phyloP scores from a whole-genome alignment of 2,888 invertebrate genomes.

The Halocaridina rubra region DNA sequence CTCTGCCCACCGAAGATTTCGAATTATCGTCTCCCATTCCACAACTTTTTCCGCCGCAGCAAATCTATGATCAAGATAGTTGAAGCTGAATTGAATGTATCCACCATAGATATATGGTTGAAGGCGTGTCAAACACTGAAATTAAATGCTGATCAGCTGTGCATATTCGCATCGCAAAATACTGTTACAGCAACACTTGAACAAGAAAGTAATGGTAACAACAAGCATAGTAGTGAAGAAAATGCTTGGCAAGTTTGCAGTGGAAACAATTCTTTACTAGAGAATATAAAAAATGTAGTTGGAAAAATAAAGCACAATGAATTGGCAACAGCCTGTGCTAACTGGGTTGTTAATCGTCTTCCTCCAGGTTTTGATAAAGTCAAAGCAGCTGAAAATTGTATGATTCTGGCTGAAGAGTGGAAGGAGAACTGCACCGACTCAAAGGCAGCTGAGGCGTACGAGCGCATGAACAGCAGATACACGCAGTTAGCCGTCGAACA shows the following conservation, averaged over 20 bases:
- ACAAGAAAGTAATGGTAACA: neutral
- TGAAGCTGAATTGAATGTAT: slow-evolving; percentile 48
- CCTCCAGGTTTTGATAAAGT: slow-evolving; percentile 59
- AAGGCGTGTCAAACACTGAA: slow-evolving; percentile 34
- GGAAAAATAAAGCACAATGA: slow-evolving; percentile 43
- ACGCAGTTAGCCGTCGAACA: slow-evolving; percentile 55
- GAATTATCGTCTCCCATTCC: slow-evolving; percentile 56
- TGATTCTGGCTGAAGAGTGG: slow-evolving; percentile 40
- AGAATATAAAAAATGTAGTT: slow-evolving; percentile 27
- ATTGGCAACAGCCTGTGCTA: slow-evolving; percentile 54
- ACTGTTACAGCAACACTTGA: slow-evolving; percentile 38
- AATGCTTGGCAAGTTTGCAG: slow-evolving; percentile 46
- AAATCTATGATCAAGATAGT: slow-evolving; percentile 45
- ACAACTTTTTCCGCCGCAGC: slow-evolving; percentile 30
- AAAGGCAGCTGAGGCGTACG: slow-evolving; percentile 12
- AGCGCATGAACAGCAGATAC: slow-evolving; percentile 19
- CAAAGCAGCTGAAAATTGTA: slow-evolving; percentile 32
- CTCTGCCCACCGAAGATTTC: slow-evolving; percentile 37
- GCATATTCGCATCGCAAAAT: slow-evolving; percentile 56
- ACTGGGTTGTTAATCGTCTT: slow-evolving; percentile 52
- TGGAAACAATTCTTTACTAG: slow-evolving; percentile 37
- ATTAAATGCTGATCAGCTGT: slow-evolving; percentile 48
- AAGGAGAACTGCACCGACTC: neutral
- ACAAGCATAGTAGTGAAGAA: neutral
- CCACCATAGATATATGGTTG: slow-evolving; percentile 54